Evolutionary conservation across 2,113 vertebrate genomes (phyloP), one percentile per base, ranked within the genome.

Genomic region (Bufo bufo): DNA sequence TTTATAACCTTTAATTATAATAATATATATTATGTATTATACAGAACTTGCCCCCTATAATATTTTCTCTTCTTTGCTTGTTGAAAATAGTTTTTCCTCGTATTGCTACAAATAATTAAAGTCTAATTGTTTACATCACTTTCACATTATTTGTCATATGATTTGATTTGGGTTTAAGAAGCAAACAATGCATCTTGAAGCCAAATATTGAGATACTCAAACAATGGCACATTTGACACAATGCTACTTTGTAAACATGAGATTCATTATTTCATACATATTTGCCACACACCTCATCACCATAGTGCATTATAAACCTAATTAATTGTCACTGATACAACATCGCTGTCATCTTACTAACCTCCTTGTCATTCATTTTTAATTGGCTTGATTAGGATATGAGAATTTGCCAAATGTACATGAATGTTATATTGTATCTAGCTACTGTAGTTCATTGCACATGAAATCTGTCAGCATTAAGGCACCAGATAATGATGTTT

Each of bases 391-490:
- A 85, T 85, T 77, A 58, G 84, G 23, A 59, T 47, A 77, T 45
- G 66, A 59, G 69, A 72, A 71, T 66, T 75, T 75, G 54, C 23
- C 71, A 61, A 77, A 50, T 71, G 17, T 71, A 84, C 65, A 71
- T 71, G 63, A 71, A 52, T 84, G 82, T 72, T 84, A 83, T 20
- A 75, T 85, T 85, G 69, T 33, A 61, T 61, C 71, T 77, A 63
- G 71, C 84, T 71, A n/a, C n/a, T n/a, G n/a, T n/a, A 85, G 54
- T 63, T 77, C 54, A 77, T 56, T 85, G 54, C 84, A 61, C 84
- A 85, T 45, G 16, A 85, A 85, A 85, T 72, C 50, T 85, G 84
- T 85, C 72, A 85, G 56, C 56, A 61, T 77, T 63, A 71, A 75
- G 84, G 43, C 84, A 61, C 12, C 19, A 72, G 20, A 49, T 85